Base-by-base conservation (phyloP, 2,888 invertebrate genomes). In the Tanytarsus gracilentus region DNA sequence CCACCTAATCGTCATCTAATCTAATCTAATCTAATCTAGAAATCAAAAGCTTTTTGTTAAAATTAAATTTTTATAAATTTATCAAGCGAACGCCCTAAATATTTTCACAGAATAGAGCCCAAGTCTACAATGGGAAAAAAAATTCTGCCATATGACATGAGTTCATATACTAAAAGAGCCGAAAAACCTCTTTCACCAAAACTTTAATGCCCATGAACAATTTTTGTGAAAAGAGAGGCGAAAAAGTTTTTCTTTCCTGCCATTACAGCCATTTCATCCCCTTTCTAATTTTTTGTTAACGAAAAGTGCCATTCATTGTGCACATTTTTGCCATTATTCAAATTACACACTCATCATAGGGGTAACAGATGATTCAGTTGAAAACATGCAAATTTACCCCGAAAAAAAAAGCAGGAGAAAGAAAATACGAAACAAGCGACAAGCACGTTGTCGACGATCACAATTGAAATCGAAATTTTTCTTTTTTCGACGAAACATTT, bases 341-440 rank as follows among this genome's bases (percentile, higher is more conserved):
- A 56, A 44, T 56, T 44, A 6, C 30, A 9, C n/a, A 51, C 18
- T 23, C 23, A 5, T 36, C 44, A 44, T 36, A 53, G 36, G 53
- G 53, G 53, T 53, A 53, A 53, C 53, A 53, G 53, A 53, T 53
- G 53, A 53, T 53, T 53, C 14, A 36, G 36, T 36, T 16, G n/a
- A n/a, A 36, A 36, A 36, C 16, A 36, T n/a, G 36, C 36, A n/a
- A 36, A 36, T 9, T 14, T 14, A 36, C n/a, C n/a, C n/a, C n/a
- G n/a, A n/a, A n/a, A n/a, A n/a, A n/a, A n/a, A n/a, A n/a, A n/a
- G n/a, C n/a, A n/a, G n/a, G n/a, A n/a, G n/a, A n/a, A n/a, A n/a
- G n/a, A n/a, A n/a, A n/a, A n/a, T n/a, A n/a, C n/a, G 4, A 33
- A 33, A 30, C 33, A 30, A 30, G n/a, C 33, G 33, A 33, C 3